Conservation (phyloP, 1,140 invertebrate genomes). For the Lysiphlebus fabarum region DNA sequence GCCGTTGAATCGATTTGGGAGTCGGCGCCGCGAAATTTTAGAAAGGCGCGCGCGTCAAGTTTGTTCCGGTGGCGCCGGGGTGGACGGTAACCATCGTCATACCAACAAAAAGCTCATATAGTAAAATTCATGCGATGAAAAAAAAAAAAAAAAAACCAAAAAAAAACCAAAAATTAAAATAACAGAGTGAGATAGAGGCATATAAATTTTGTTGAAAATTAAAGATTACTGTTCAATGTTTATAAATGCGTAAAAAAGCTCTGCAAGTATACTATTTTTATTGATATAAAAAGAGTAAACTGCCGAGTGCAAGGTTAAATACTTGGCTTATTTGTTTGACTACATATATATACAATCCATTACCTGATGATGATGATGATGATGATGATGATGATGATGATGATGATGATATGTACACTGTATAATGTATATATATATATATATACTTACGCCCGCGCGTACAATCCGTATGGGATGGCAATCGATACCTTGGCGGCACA, state of each 20-base stretch:
- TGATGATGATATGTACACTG: too few species aligned
- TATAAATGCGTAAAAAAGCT: too few species aligned
- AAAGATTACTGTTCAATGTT: too few species aligned
- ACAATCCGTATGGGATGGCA: background rate
- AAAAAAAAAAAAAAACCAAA: background rate
- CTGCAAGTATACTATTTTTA: too few species aligned
- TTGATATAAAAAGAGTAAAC: too few species aligned
- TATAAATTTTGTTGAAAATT: background rate
- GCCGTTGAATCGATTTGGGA: slow-evolving; percentile 16
- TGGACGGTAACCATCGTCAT: background rate
- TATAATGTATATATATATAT: too few species aligned
- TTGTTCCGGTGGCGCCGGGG: slow-evolving; percentile 14
- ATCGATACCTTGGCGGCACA: slow-evolving; percentile 22
- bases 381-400: too few species aligned
- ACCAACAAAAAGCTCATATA: too few species aligned
- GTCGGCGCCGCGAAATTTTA: slow-evolving; percentile 21
- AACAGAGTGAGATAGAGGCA: slow-evolving; percentile 5
- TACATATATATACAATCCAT: background rate
- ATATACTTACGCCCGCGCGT: too few species aligned
- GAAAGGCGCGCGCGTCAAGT: slow-evolving; percentile 22
- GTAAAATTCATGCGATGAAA: background rate
- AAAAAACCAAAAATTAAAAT: slow-evolving; percentile 1
- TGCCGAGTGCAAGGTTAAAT: too few species aligned
- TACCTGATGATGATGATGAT: too few species aligned
- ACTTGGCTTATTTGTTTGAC: background rate